phyloP scores from a whole-genome alignment of 2,113 vertebrate species.

The Saguinus midas region DNA sequence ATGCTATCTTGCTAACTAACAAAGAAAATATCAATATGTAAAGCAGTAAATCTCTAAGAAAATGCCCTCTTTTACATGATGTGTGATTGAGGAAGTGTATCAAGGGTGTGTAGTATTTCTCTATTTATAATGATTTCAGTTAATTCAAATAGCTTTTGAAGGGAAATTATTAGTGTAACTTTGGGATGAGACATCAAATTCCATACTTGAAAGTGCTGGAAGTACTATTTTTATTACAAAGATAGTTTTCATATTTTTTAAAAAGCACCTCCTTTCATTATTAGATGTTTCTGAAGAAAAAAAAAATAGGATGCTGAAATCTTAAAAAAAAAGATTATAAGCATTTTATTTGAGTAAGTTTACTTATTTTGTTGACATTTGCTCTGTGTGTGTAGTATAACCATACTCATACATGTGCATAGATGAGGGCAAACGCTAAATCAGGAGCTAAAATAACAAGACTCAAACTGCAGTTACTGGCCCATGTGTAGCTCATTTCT shows the following conservation, averaged over 20 bases:
- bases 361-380: neutral
- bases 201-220: neutral
- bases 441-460: neutral
- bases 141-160: neutral
- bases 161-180: neutral
- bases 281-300: neutral
- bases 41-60: neutral
- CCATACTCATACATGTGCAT: neutral
- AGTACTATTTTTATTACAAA: neutral
- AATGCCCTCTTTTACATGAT: neutral
- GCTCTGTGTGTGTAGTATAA: neutral
- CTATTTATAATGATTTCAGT: neutral
- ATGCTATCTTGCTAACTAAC: neutral
- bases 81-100: neutral
- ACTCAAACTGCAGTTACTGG: neutral
- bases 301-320: neutral
- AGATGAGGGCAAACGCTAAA: neutral
- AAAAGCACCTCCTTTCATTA: neutral
- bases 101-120: neutral
- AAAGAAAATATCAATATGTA: neutral
- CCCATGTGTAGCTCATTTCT: neutral
- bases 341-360: neutral
- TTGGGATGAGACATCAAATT: neutral
- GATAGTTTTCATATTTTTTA: neutral
- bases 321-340: neutral